A percentile compares a stretch with the other conserved stretches of the same genome.
Conservation (phyloP, 1,140 invertebrate species). For the Neodiprion virginianus region DNA sequence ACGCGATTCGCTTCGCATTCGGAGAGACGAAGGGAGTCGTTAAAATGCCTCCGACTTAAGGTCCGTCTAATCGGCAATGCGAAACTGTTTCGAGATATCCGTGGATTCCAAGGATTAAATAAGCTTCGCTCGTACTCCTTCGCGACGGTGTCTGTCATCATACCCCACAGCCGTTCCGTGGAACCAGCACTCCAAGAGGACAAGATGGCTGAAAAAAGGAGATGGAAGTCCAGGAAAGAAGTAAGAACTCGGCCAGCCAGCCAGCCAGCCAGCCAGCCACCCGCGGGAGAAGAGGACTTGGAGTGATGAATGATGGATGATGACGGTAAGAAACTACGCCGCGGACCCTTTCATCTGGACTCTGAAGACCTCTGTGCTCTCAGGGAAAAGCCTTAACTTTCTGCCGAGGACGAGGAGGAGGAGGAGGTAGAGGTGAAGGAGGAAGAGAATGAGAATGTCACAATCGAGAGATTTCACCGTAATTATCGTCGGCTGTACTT, state of each 20-base stretch:
- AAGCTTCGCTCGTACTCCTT: too few species aligned
- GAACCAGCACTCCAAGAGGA: background rate
- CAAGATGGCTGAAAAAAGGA: slow-evolving; percentile 3
- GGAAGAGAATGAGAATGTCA: slow-evolving; percentile 1
- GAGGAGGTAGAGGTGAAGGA: slow-evolving; percentile 1
- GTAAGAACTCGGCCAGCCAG: slow-evolving; percentile 6
- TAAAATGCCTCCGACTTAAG: too few species aligned
- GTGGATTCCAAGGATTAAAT: too few species aligned
- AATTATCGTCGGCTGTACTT: too few species aligned
- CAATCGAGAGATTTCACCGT: too few species aligned
- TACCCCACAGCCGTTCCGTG: too few species aligned
- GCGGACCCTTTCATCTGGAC: slow-evolving; percentile 1
- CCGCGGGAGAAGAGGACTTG: slow-evolving; percentile 34
- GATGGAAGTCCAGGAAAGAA: slow-evolving; percentile 23
- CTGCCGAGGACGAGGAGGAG: slow-evolving; percentile 10
- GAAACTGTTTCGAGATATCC: too few species aligned
- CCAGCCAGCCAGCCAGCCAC: slow-evolving; percentile 12
- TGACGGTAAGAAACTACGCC: slow-evolving; percentile 39
- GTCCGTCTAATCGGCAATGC: too few species aligned
- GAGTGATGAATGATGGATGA: slow-evolving; percentile 43
- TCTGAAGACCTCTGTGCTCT: background rate
- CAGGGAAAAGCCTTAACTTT: slow-evolving; percentile 9
- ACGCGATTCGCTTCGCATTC: too few species aligned
- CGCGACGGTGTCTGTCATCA: too few species aligned
- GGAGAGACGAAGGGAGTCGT: too few species aligned